phyloP scores from a whole-genome alignment of 2,797 vertebrate genomes.

The Gadopsis marmoratus region DNA sequence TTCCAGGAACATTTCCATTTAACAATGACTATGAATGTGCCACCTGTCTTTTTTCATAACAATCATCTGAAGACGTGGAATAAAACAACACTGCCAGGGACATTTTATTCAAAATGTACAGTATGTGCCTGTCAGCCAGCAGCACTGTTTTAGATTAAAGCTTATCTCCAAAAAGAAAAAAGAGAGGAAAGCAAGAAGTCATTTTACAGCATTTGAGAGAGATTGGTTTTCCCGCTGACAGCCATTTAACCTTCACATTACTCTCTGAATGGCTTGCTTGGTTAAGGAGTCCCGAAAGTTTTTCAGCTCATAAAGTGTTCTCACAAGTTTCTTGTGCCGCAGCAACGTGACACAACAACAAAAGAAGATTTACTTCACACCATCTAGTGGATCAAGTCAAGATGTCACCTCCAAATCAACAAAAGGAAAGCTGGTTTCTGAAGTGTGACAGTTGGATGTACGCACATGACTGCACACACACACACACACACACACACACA shows the following conservation, averaged over 20 bases:
- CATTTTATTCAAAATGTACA: constrained; percentile 21
- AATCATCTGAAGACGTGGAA: constrained; percentile 2
- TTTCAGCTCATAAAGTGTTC: constrained; percentile 20
- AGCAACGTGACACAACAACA: constrained; percentile 47
- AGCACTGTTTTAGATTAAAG: constrained; percentile 27
- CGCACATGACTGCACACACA: neutral
- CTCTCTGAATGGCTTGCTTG: constrained; percentile 10
- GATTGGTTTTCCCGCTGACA: constrained; percentile 17
- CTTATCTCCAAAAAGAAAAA: constrained; percentile 39
- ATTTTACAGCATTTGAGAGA: constrained; percentile 29
- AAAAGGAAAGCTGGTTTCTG: constrained; percentile 53
- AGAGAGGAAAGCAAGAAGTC: neutral
- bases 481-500: neutral
- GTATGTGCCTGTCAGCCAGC: constrained; percentile 17
- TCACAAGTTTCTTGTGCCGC: constrained; percentile 36
- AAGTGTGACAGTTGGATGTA: constrained; percentile 33
- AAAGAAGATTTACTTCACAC: constrained; percentile 55
- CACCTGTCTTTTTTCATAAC: constrained; percentile 13
- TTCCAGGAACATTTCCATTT: constrained; percentile 12
- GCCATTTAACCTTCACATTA: constrained; percentile 39
- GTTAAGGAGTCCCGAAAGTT: constrained; percentile 35
- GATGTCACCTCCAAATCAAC: constrained; percentile 44
- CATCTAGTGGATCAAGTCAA: constrained; percentile 55
- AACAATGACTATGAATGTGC: neutral
- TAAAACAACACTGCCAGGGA: constrained; percentile 6